Conservation (phyloP, 2,888 invertebrate genomes). For the Agrochola circellaris region DNA sequence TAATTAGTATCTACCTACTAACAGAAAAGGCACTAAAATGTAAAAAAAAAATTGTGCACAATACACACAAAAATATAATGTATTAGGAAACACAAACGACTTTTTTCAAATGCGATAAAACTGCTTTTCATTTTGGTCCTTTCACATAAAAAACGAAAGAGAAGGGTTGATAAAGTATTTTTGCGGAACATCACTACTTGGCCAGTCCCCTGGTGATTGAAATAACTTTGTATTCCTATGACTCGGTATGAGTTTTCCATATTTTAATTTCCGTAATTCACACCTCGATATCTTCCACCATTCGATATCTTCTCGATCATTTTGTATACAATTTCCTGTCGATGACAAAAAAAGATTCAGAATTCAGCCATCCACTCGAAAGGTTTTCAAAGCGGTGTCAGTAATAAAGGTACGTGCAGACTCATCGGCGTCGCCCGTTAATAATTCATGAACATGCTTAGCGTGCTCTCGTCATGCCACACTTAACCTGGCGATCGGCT, state of each 20-base stretch:
- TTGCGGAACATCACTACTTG: not conserved
- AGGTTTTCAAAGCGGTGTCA: slow-evolving; percentile 79
- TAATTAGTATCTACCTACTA: not conserved
- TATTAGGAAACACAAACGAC: not conserved
- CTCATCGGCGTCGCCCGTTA: slow-evolving; percentile 82
- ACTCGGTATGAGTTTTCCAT: slow-evolving; percentile 23
- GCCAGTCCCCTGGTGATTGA: not conserved
- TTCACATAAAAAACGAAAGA: not conserved
- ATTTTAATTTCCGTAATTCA: slow-evolving; percentile 60
- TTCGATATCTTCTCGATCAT: slow-evolving; percentile 44
- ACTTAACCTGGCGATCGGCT: slow-evolving; percentile 79
- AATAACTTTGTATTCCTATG: slow-evolving; percentile 15
- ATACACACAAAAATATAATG: too few species aligned
- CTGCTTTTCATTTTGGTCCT: not conserved
- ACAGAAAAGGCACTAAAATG: not conserved
- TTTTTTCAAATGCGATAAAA: not conserved
- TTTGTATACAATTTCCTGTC: slow-evolving; percentile 60
- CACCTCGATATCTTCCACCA: not conserved
- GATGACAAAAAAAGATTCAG: slow-evolving; percentile 64
- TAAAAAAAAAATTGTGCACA: not conserved
- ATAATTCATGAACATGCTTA: slow-evolving; percentile 87
- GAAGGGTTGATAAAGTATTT: not conserved
- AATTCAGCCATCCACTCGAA: slow-evolving; percentile 63
- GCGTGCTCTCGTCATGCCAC: slow-evolving; percentile 79
- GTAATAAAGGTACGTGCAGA: slow-evolving; percentile 81